Base-by-base conservation (phyloP, 2,888 invertebrate species). In the Parnassius apollo region DNA sequence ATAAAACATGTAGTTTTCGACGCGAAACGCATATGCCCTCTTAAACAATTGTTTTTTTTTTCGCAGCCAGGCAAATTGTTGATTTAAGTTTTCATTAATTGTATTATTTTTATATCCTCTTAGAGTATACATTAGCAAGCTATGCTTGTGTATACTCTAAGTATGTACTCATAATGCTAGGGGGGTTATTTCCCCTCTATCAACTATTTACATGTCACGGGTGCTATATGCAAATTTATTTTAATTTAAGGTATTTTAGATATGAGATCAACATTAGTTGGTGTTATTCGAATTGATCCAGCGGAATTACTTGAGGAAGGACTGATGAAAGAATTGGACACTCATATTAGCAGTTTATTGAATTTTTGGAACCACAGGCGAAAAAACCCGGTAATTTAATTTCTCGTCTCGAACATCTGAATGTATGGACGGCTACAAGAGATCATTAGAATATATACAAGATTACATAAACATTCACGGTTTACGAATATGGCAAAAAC, bases 381-480 rank as follows among this genome's bases (percentile, higher is more conserved):
- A 90, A 86, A 0, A 95, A 95, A 73, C 95, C 96, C 78, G 83
- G 76, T 59, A 86, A 78, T 67, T 78, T 92, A 65, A 65, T 86
- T 58, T 74, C 83, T 2, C 95, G 95, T 76, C 89, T 99, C 53
- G 94, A 94, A 75, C 98, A 60, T 95, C 96, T 2, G 94, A 94
- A 63, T 95, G 96, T 72, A 98, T 99, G 95, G 97, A 98, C 77
- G 99, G 99, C 0, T 98, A 98, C 81, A 94, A 96, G 67, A 93
- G 97, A 69, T 98, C 98, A 0, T 97, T 99, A 81, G 98, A 99
- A 88, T 99, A 99, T 81, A 98, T 99, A 76, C 98, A 99, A 88
- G 99, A 99, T 88, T 99, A 99, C 79, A 96, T 99, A 42, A 98
- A 97, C 78, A 96, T 99, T 66, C 97, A 98, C 80, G 99, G 99